These are phyloP conservation scores for Lasioglossum albipes DNA, from an alignment of 1,140 invertebrate genomes.

Conservation along the genomic window DNA sequence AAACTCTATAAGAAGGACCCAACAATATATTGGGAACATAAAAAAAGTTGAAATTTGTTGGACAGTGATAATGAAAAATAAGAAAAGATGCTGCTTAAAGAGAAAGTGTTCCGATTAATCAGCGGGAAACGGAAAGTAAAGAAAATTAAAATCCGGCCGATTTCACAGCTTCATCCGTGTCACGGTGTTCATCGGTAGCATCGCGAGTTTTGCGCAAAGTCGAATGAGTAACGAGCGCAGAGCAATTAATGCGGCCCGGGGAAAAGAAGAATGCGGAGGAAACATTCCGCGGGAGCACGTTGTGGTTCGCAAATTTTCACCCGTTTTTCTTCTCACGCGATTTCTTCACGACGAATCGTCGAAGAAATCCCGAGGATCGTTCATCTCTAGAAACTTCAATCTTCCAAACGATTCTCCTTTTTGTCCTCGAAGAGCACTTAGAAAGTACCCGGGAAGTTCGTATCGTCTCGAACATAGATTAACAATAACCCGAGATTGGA, in stretches of 20 bases:
- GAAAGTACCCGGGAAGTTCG: too few relatives aligned
- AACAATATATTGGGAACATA: too few relatives aligned
- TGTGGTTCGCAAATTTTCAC: not conserved
- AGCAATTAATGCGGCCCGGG: slow-evolving; percentile 19
- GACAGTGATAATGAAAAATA: too few relatives aligned
- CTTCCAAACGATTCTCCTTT: not conserved
- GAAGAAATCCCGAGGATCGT: not conserved
- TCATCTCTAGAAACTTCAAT: not conserved
- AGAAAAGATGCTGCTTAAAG: too few relatives aligned
- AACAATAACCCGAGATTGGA: too few relatives aligned
- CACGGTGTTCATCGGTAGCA: slow-evolving; percentile 5
- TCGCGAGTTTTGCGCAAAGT: slow-evolving; percentile 2
- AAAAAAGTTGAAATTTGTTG: too few relatives aligned
- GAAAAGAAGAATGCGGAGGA: slow-evolving; percentile 8
- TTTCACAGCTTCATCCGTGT: not conserved
- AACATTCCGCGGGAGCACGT: slow-evolving; percentile 1
- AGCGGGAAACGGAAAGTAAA: not conserved
- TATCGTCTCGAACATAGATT: too few relatives aligned
- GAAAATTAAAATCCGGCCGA: not conserved
- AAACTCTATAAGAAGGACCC: too few relatives aligned
- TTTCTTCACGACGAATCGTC: not conserved
- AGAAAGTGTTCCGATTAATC: not conserved
- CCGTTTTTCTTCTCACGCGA: not conserved
- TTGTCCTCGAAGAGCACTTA: not conserved
- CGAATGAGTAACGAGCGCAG: slow-evolving; percentile 35